phyloP scores from a whole-genome alignment of 2,888 invertebrate genomes.

The Monopis laevigella region DNA sequence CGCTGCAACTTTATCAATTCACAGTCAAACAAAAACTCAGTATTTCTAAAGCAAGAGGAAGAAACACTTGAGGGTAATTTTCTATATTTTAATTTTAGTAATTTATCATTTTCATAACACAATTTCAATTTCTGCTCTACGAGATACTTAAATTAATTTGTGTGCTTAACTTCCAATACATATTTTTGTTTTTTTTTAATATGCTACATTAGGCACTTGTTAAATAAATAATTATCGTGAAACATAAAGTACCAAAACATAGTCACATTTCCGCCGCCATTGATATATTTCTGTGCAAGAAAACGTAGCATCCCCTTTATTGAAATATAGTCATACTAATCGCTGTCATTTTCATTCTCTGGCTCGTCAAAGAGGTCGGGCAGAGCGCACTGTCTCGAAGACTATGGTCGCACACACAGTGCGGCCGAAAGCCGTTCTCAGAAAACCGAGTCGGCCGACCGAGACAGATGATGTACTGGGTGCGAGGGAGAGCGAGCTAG shows the following conservation, averaged over 20 bases:
- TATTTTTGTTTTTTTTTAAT: no score
- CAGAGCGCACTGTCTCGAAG: background rate
- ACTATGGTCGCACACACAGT: constrained; percentile 21
- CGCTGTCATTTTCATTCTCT: background rate
- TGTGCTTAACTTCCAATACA: no score
- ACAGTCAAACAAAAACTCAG: no score
- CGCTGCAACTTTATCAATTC: no score
- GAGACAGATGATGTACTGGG: constrained; percentile 95
- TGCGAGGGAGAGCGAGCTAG: constrained; percentile 97
- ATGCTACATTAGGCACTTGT: no score
- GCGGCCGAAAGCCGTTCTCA: constrained; percentile 36
- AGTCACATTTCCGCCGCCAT: background rate
- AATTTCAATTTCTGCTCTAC: no score
- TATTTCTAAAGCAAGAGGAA: no score
- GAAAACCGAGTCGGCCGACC: constrained; percentile 96
- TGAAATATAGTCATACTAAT: background rate
- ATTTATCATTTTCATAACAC: no score
- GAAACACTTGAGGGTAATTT: no score
- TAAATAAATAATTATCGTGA: background rate
- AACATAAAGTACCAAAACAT: background rate
- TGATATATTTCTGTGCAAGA: background rate
- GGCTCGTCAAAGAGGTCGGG: constrained; percentile 5
- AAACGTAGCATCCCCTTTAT: background rate
- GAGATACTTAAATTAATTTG: no score
- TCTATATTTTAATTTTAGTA: no score